These are phyloP conservation scores for Nymphalis c-album DNA, from an alignment of 2,888 invertebrate species.

Conservation along the genomic window DNA sequence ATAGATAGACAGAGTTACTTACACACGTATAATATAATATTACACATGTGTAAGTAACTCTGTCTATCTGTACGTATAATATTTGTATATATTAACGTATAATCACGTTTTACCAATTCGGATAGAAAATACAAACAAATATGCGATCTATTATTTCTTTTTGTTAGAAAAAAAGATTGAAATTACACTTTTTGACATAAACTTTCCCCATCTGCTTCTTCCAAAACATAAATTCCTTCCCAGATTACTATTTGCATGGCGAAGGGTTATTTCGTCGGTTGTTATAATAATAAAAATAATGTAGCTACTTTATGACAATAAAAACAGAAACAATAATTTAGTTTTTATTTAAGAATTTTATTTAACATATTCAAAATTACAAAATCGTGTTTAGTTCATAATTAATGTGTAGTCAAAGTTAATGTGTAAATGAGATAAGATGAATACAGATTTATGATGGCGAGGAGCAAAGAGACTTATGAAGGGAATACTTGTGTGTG, in stretches of 20 bases:
- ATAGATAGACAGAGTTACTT: too few relatives aligned
- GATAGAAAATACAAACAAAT: slow-evolving; percentile 8
- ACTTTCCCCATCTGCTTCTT: slow-evolving; percentile 65
- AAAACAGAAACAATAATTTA: background rate
- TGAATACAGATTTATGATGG: slow-evolving; percentile 59
- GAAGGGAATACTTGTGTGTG: slow-evolving; percentile 72
- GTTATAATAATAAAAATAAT: slow-evolving; percentile 8
- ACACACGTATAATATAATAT: too few relatives aligned
- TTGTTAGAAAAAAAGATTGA: slow-evolving; percentile 17
- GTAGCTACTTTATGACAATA: background rate
- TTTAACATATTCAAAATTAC: background rate
- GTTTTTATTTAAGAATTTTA: background rate
- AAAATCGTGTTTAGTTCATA: background rate
- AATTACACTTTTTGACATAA: slow-evolving; percentile 44
- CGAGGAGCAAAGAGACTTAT: slow-evolving; percentile 60
- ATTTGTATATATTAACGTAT: background rate
- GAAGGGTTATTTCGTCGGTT: slow-evolving; percentile 17
- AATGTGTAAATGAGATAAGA: slow-evolving; percentile 20
- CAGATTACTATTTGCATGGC: slow-evolving; percentile 40
- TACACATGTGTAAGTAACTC: too few relatives aligned
- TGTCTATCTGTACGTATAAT: too few relatives aligned
- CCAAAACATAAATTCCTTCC: slow-evolving; percentile 60
- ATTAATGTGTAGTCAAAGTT: slow-evolving; percentile 3
- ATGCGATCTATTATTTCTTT: slow-evolving; percentile 15
- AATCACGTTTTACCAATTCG: background rate